Conservation (phyloP, 2,888 invertebrate species). For the Smittia sp. region DNA sequence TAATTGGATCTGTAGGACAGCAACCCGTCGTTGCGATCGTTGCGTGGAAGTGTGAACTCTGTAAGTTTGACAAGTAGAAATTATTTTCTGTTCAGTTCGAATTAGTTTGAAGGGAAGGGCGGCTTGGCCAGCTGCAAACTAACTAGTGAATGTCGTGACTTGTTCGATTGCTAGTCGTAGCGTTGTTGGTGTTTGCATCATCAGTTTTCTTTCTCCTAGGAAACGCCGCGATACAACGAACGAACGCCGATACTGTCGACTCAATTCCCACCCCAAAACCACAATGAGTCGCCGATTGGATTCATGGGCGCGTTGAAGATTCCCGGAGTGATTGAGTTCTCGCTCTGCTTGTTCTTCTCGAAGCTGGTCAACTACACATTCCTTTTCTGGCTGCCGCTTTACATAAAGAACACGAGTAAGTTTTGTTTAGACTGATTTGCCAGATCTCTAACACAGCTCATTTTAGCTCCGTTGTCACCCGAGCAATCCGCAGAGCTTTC, state of each 20-base stretch:
- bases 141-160: not conserved
- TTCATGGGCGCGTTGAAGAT: conserved; percentile 75
- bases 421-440: conserved; percentile 28
- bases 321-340: conserved; percentile 92
- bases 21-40: conserved; percentile 42
- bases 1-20: conserved; percentile 41
- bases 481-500: conserved; percentile 73
- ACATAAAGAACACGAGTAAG: conserved; percentile 82
- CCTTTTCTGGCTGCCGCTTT: conserved; percentile 92
- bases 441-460: conserved; percentile 10
- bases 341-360: conserved; percentile 89
- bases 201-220: conserved; percentile 46
- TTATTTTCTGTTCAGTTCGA: not conserved
- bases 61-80: conserved; percentile 44
- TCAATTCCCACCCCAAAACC: conserved; percentile 22
- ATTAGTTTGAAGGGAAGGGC: too few relatives aligned
- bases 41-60: conserved; percentile 45
- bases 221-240: conserved; percentile 51
- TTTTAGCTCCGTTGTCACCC: conserved; percentile 65
- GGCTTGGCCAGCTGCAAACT: too few relatives aligned
- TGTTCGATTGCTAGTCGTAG: not conserved
- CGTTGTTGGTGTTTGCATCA: conserved; percentile 19
- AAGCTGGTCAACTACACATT: conserved; percentile 97
- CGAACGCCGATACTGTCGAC: conserved; percentile 50
- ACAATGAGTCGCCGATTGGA: conserved; percentile 60